Conservation (phyloP, 30 jellyfish, hydroid and myxozoan genomes). For the Hydractinia symbiolongicarpus region DNA sequence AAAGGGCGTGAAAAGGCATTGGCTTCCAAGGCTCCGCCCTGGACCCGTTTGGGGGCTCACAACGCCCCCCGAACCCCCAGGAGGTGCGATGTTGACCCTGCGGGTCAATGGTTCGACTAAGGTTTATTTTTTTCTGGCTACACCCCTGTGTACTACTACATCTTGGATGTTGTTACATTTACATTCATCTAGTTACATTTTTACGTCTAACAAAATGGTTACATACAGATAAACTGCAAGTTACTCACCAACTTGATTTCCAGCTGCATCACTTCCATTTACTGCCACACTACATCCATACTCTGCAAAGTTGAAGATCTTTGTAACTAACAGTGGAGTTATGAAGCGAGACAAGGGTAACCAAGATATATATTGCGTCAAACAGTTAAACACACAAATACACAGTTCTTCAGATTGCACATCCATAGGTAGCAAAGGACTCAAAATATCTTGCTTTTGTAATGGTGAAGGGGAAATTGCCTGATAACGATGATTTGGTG, state of each 20-base stretch:
- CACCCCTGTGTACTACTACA: no score
- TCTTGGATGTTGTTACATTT: no score
- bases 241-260: slow-evolving; percentile 14
- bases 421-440: slow-evolving; percentile 27
- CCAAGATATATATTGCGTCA: slow-evolving; percentile 73
- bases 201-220: no score
- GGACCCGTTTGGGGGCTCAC: no score
- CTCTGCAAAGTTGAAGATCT: slow-evolving; percentile 70
- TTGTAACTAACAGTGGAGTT: slow-evolving; percentile 54
- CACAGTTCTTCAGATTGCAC: slow-evolving; percentile 64
- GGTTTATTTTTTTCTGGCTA: no score
- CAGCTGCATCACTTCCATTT: neutral
- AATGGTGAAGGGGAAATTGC: slow-evolving; percentile 9
- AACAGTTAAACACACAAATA: slow-evolving; percentile 57
- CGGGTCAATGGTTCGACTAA: no score
- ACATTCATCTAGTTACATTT: no score
- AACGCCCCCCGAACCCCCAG: no score
- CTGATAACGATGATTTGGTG: slow-evolving; percentile 21
- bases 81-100: no score
- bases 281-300: slow-evolving; percentile 50
- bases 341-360: slow-evolving; percentile 67
- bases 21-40: no score
- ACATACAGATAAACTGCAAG: neutral
- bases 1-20: no score
- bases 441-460: slow-evolving; percentile 17